Evolutionary conservation across 35 echinoderm and acorn worm genomes (phyloP), one percentile per base, ranked within the genome.

Genomic region (Heliocidaris erythrogramma): DNA sequence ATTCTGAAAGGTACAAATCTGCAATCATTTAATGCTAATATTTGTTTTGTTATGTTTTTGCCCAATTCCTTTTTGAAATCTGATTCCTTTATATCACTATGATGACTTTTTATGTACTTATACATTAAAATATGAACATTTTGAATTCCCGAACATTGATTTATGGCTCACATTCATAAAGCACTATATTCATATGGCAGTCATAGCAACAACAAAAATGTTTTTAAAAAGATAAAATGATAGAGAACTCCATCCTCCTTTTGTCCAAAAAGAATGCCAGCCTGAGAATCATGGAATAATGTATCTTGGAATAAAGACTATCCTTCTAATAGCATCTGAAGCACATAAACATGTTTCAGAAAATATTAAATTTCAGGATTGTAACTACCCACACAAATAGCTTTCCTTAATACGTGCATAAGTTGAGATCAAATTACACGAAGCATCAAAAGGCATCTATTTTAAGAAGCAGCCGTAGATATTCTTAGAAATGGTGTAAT

Each of bases 401-500:
- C 65, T 78, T 78, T 78, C 21, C 18, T n/a, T 27, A 78, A 78
- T 78, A 78, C 65, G 27, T n/a, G 27, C 21, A 78, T 21, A 78
- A 78, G 65, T 29, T 78, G 21, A 78, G 65, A 78, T 78, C 65
- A 78, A 78, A 78, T 78, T 78, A n/a, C 65, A 18, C 21, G 2
- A 78, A 78, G 65, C 65, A 78, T 18, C n/a, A 21, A 24, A 78
- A 78, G 18, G 65, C 65, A 78, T 78, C 65, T 78, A 78, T 78
- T 78, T 78, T n/a, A 4, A 78, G 65, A 78, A 18, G 65, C 65
- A 78, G 65, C 18, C 7, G n/a, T 78, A 18, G 27, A 78, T 78
- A 78, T 78, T 78, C 65, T 78, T 78, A 78, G 65, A 78, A 78
- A 78, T 27, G 27, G 65, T 78, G 65, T 78, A 78, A 78, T 78